Base-by-base conservation (phyloP, 2,888 invertebrate species). In the Acanthosepion esculentum region DNA sequence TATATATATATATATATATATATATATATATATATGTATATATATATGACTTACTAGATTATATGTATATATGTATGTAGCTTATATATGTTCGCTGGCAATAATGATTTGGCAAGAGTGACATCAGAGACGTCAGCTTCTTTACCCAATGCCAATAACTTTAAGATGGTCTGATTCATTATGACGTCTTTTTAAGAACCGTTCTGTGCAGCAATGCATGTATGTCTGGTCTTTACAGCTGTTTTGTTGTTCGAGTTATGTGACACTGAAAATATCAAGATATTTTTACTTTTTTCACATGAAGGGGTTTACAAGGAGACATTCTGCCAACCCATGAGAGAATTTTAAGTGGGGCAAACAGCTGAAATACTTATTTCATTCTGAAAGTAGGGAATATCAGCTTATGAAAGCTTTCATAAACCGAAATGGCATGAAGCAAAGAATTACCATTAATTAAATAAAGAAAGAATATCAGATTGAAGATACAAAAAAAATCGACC, bases 201-300 rank as follows among this genome's bases (percentile, higher is more conserved):
- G 33, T 78, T 33, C n/a, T 33, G n/a, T 78, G 33, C 78, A 78
- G 5, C 5, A 78, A 33, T 78, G 78, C 78, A 78, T 78, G n/a
- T 41, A 41, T 18, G n/a, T n/a, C 78, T 78, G 15, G n/a, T 33
- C 15, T 33, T 33, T 33, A 33, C 78, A 78, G 78, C 78, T 78
- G 78, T 33, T 78, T 78, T 33, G n/a, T 78, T 78, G n/a, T 78
- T 78, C 78, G 33, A 78, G 78, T n/a, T 78, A 78, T n/a, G n/a
- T 78, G 78, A 78, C 78, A 78, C 78, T 78, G 78, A 78, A 78
- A 78, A n/a, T 78, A 78, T 78, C 29, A 78, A n/a, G n/a, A 78
- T 78, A 78, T 78, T 33, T 78, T 64, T 64, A 23, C 64, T 64
- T 64, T 41, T 64, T 12, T 78, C 78, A 78, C 78, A n/a, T 33